Evolutionary conservation across 2,888 invertebrate genomes (phyloP).

Genomic region (Synanthedon tipuliformis): DNA sequence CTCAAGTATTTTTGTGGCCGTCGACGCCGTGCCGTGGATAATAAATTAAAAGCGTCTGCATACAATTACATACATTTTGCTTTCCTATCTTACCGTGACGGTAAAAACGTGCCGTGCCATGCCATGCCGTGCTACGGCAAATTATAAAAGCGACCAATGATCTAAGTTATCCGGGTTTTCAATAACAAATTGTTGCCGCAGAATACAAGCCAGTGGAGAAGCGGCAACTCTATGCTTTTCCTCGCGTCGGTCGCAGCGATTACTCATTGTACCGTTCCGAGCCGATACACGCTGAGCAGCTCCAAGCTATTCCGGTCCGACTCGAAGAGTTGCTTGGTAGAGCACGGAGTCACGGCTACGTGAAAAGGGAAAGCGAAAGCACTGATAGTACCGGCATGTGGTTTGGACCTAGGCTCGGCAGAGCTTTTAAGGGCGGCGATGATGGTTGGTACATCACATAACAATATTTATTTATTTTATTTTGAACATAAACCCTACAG

Average conservation of each 20-base stretch:
- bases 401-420: slow-evolving; percentile 77
- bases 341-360: slow-evolving; percentile 9
- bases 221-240: slow-evolving; percentile 51
- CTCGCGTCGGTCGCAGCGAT: slow-evolving; percentile 47
- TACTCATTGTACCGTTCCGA: slow-evolving; percentile 12
- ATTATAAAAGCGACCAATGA: no score
- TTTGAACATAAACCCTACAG: no score
- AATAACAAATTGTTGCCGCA: slow-evolving; percentile 7
- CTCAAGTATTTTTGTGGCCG: no score
- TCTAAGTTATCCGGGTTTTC: no score
- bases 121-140: no score
- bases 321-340: slow-evolving; percentile 14
- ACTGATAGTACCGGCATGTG: slow-evolving; percentile 61
- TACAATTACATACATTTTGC: no score
- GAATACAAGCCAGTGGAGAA: slow-evolving; percentile 39
- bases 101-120: no score
- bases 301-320: slow-evolving; percentile 14
- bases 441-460: slow-evolving; percentile 26
- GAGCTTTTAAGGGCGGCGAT: slow-evolving; percentile 46
- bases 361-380: slow-evolving; percentile 19
- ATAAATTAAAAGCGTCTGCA: no score
- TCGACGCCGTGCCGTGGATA: no score
- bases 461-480: no score
- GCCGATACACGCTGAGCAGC: slow-evolving; percentile 7
- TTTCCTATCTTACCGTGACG: no score